Evolutionary conservation across 2,113 vertebrate genomes (phyloP), one percentile per base, ranked within the genome.

Genomic region (Ictidomys tridecemlineatus): DNA sequence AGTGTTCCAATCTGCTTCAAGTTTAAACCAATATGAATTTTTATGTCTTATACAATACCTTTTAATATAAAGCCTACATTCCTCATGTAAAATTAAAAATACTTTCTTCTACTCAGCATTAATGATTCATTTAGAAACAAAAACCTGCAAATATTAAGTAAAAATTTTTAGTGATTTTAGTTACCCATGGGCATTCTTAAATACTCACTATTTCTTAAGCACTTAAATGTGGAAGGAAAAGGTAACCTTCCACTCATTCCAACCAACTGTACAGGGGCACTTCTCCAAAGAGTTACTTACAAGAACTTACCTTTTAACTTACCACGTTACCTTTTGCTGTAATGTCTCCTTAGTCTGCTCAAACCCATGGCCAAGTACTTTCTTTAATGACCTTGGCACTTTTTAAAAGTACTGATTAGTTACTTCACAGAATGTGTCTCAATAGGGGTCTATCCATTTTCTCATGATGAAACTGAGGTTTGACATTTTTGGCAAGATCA

Each of bases 21-120:
- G 17, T 73, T 92, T 42, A 89, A 92, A 58, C 1, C 37, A 51
- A 85, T 95, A 65, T 26, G 4, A 89, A 84, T 53, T 6, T 18
- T 61, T 89, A 37, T 28, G 69, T 22, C 24, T 69, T 95, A 42
- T 28, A 83, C 10, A 63, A 30, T 30, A 70, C 8, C 76, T 93
- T 61, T 79, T 56, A 85, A 89, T 67, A 89, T 80, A 85, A 79
- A 58, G 4, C 42, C 84, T 79, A 70, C 39, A 90, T 67, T 95
- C 48, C 2, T 85, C 77, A 77, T 2, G 85, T 20, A 80, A 88
- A 84, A 91, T 63, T 80, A 70, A 2, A 93, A 67, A 58, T 53
- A 79, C 9, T 82, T 79, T 91, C 39, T 87, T 93, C 76, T 17
- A 86, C 14, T 24, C 28, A 91, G 16, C 56, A 88, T 67, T 91